Evolutionary conservation across 2,888 invertebrate species (phyloP).

Genomic region (Nycteola revayana): DNA sequence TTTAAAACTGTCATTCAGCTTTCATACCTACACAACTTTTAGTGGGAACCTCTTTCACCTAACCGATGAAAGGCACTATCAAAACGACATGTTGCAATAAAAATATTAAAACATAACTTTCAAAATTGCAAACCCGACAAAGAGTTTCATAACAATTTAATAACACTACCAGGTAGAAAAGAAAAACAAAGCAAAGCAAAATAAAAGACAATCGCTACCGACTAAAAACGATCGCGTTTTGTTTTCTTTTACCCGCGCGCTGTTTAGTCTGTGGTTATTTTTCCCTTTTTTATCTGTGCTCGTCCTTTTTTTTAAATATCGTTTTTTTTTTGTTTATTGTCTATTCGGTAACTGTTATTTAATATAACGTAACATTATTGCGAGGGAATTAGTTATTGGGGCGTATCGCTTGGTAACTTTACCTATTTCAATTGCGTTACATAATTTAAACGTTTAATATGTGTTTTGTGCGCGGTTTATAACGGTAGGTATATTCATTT

Average conservation of each 20-base stretch:
- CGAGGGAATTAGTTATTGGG: constrained; percentile 21
- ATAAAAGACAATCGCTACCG: constrained; percentile 16
- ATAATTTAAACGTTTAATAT: too few relatives aligned
- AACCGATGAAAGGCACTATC: too few relatives aligned
- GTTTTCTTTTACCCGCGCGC: constrained; percentile 27
- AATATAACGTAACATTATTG: constrained; percentile 33
- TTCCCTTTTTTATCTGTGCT: constrained; percentile 32
- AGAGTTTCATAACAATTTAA: constrained; percentile 36
- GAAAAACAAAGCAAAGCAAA: constrained; percentile 17
- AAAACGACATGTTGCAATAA: too few relatives aligned
- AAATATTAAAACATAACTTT: too few relatives aligned
- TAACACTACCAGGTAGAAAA: constrained; percentile 20
- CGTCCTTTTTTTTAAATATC: constrained; percentile 26
- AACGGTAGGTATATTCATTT: too few relatives aligned
- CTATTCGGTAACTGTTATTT: constrained; percentile 43
- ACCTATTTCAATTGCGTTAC: background rate
- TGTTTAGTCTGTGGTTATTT: constrained; percentile 34
- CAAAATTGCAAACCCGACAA: constrained; percentile 10
- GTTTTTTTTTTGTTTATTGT: constrained; percentile 30
- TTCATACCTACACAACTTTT: too few relatives aligned
- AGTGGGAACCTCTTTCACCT: too few relatives aligned
- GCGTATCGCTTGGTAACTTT: constrained; percentile 12
- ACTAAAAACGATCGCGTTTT: too few relatives aligned
- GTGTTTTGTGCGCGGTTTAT: too few relatives aligned
- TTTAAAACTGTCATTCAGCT: too few relatives aligned